A percentile compares a stretch with the other conserved stretches of the same genome.
Conservation (phyloP, 2,113 vertebrate genomes). For the Motacilla tschutschensis region DNA sequence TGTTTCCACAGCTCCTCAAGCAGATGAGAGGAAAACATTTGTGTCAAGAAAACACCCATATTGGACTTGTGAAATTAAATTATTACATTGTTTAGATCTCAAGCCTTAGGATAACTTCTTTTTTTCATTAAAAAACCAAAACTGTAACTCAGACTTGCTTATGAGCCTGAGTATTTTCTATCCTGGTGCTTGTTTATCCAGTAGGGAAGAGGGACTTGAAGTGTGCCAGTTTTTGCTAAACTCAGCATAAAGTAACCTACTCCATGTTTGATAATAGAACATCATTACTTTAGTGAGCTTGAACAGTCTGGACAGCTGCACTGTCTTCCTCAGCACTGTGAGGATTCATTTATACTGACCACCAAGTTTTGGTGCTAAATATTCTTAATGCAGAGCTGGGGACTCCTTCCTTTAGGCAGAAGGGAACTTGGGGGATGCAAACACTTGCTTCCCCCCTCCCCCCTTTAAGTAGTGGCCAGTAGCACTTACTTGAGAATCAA, state of each 20-base stretch:
- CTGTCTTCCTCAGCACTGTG: not conserved
- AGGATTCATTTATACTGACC: not conserved
- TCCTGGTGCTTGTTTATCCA: not conserved
- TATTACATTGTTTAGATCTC: not conserved
- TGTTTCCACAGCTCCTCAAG: not conserved
- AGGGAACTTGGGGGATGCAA: not conserved
- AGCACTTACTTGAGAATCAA: not conserved
- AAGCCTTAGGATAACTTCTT: not conserved
- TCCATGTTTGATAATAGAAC: not conserved
- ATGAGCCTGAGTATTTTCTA: not conserved
- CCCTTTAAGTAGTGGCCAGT: not conserved
- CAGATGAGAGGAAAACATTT: not conserved
- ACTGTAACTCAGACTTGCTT: not conserved
- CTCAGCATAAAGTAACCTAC: not conserved
- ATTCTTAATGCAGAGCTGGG: not conserved
- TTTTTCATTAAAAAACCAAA: not conserved
- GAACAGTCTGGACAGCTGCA: not conserved
- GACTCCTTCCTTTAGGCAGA: not conserved
- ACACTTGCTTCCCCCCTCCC: accelerated
- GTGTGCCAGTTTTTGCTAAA: not conserved
- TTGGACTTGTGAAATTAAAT: not conserved
- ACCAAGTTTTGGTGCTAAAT: not conserved
- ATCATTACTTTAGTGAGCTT: not conserved
- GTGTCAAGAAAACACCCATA: not conserved
- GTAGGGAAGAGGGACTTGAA: not conserved